Evolutionary conservation across 2,113 vertebrate species (phyloP).

Genomic region (Rhynchomys soricoides): DNA sequence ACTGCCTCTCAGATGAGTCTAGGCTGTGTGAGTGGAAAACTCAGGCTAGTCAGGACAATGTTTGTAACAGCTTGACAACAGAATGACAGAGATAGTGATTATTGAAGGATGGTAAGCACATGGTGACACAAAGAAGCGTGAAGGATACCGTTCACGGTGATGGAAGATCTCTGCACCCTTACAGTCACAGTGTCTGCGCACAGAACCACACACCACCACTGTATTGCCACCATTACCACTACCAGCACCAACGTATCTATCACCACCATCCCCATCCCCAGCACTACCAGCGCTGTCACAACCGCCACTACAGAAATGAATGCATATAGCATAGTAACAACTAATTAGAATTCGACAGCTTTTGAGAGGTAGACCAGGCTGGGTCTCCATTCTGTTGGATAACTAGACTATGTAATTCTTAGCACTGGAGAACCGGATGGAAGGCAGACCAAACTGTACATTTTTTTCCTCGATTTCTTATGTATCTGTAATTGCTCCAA

Average conservation of each 20-base stretch:
- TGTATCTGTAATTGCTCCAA: neutral
- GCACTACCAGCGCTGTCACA: neutral
- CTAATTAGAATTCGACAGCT: neutral
- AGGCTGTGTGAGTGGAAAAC: neutral
- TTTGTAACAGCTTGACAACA: neutral
- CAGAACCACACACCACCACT: neutral
- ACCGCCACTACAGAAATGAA: neutral
- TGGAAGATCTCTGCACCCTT: neutral
- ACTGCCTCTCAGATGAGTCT: neutral
- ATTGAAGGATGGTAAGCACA: neutral
- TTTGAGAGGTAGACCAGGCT: neutral
- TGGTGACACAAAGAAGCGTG: neutral
- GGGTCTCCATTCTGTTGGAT: neutral
- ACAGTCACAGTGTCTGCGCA: neutral
- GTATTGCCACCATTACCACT: neutral
- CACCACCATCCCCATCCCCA: neutral
- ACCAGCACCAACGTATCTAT: neutral
- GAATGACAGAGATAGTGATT: neutral
- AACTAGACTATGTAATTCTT: neutral
- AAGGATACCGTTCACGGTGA: neutral
- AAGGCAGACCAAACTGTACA: too few relatives aligned
- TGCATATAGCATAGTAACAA: too few relatives aligned
- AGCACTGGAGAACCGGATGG: neutral
- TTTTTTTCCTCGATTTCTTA: neutral
- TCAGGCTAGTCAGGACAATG: neutral